Conservation (phyloP, 2,888 invertebrate genomes). For the Tricholauxania praeusta region DNA sequence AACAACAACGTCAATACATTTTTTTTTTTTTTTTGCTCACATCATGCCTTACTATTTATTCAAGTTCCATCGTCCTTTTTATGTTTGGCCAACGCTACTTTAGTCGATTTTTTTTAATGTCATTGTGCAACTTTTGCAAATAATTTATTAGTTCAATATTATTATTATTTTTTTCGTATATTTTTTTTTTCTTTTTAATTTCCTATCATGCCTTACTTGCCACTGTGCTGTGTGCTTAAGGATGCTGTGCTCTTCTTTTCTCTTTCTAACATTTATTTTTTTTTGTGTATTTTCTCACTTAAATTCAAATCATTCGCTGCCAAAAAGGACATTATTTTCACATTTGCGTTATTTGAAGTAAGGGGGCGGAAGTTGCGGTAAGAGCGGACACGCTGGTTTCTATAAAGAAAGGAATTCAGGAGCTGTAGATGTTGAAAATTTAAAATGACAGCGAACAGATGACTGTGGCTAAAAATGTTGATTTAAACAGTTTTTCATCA, state of each 20-base stretch:
- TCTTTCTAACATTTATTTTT: background rate
- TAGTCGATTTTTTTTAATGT: too few relatives aligned
- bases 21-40: too few relatives aligned
- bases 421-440: slow-evolving; percentile 38
- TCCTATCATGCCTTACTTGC: background rate
- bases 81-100: too few relatives aligned
- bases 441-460: slow-evolving; percentile 40
- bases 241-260: background rate
- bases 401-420: too few relatives aligned
- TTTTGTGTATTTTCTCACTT: slow-evolving; percentile 28
- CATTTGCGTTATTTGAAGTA: slow-evolving; percentile 31
- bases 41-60: too few relatives aligned
- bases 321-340: slow-evolving; percentile 45
- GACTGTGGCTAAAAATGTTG: slow-evolving; percentile 30
- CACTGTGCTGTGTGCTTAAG: background rate
- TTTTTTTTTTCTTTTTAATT: background rate
- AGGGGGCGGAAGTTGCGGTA: too few relatives aligned
- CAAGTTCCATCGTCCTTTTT: too few relatives aligned
- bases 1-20: too few relatives aligned
- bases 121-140: background rate
- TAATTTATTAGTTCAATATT: too few relatives aligned
- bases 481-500: slow-evolving; percentile 13
- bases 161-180: background rate
- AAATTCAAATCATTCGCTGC: slow-evolving; percentile 43
- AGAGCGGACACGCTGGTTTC: too few relatives aligned